Evolutionary conservation across 2,113 vertebrate species (phyloP), one percentile per base, ranked within the genome.

Genomic region (Xiphorhynchus elegans): DNA sequence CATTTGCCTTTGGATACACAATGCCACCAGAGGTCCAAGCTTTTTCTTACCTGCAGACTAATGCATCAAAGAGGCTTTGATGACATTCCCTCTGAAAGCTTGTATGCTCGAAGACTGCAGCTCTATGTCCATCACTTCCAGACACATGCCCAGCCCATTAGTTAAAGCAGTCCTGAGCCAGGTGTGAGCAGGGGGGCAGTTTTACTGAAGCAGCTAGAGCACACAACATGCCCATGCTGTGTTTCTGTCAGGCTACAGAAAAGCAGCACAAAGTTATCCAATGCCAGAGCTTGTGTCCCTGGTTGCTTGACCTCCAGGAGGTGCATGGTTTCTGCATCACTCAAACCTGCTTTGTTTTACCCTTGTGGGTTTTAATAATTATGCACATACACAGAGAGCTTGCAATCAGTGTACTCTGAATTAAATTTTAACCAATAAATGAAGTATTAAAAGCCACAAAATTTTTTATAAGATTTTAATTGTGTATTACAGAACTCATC

Each of bases 391-490:
- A 85, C 67, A 87, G 60, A 89, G 69, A 96, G 76, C 66, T 42
- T 90, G 56, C 82, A 87, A 87, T 92, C 96, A 88, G 52, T 76
- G 84, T 89, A 67, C 76, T 95, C 26, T 87, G 91, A 95, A 97
- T 95, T 93, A 92, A 95, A 96, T 95, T 95, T 97, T 96, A 95
- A 95, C 87, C 82, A 85, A 96, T 96, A 90, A 92, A 96, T 81
- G 37, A 95, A 96, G 92, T 95, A 93, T 92, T 96, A 95, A 96
- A 94, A 97, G 66, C 87, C 77, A 83, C 95, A 96, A 70, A 52
- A 20, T 37, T 82, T 88, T 95, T 92, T 89, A 74, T 94, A 91
- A 91, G 78, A 81, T 94, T 96, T 96, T 96, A 96, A 94, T 90
- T 96, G 85, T 95, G 77, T 89, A 84, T 90, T 94, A 93, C 40